A percentile compares a stretch with the other conserved stretches of the same genome.
Conservation (phyloP, 2,113 vertebrate genomes). For the Albula glossodonta region DNA sequence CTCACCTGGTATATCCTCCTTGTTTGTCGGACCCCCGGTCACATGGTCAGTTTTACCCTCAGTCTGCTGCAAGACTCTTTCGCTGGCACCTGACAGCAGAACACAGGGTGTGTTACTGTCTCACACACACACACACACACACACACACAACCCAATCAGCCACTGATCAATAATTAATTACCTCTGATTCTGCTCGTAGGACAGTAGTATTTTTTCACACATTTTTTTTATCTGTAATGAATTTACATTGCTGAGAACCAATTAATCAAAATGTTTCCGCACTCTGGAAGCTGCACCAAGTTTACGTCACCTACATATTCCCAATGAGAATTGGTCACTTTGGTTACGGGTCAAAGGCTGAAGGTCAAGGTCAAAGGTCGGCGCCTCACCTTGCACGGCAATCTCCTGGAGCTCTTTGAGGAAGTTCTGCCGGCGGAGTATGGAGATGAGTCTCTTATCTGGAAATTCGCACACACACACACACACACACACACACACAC, state of each 20-base stretch:
- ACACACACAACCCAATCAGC: background rate
- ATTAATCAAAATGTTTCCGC: no score
- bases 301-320: no score
- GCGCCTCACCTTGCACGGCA: conserved; percentile 72
- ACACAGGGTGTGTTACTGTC: background rate
- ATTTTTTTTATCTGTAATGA: no score
- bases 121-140: background rate
- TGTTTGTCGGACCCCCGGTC: conserved; percentile 48
- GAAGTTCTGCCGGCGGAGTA: conserved; percentile 78
- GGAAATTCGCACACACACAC: conserved; percentile 36
- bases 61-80: conserved; percentile 62
- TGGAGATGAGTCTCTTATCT: conserved; percentile 79
- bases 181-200: no score
- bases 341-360: background rate
- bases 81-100: conserved; percentile 62
- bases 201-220: no score
- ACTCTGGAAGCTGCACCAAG: no score
- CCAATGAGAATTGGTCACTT: no score
- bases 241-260: no score
- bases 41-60: conserved; percentile 63
- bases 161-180: no score
- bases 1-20: conserved; percentile 31
- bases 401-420: conserved; percentile 80
- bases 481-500: background rate
- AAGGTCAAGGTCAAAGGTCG: background rate